Conservation (phyloP, 2,888 invertebrate genomes). For the Thecophora atra region DNA sequence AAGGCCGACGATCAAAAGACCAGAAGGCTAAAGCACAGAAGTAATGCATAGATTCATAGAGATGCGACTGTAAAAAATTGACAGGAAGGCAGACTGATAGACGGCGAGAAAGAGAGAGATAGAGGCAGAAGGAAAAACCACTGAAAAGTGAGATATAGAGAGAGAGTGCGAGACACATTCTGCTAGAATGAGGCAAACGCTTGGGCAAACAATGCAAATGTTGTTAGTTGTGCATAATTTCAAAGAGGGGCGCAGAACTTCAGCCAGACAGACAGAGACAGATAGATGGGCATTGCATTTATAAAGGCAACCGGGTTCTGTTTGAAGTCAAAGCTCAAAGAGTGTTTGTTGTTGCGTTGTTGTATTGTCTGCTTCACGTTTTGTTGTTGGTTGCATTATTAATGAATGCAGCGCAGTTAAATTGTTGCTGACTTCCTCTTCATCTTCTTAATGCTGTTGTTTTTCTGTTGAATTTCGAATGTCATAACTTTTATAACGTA, state of each 20-base stretch:
- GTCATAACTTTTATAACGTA: background rate
- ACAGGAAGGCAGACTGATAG: slow-evolving; percentile 6
- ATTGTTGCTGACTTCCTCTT: no score
- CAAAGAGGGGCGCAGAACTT: no score
- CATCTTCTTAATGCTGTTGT: background rate
- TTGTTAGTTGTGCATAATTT: slow-evolving; percentile 24
- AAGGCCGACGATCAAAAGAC: no score
- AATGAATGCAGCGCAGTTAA: no score
- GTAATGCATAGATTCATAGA: no score
- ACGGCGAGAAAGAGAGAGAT: background rate
- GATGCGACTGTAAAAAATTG: background rate
- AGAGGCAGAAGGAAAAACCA: background rate
- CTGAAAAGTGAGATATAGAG: background rate
- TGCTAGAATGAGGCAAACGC: background rate
- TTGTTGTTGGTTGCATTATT: background rate
- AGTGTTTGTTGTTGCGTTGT: background rate
- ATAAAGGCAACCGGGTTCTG: background rate
- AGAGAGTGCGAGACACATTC: slow-evolving; percentile 12
- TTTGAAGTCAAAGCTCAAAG: background rate
- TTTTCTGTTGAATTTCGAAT: background rate
- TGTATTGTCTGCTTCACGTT: background rate
- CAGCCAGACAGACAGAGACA: background rate
- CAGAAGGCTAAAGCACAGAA: background rate
- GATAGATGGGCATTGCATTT: background rate
- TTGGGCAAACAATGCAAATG: slow-evolving; percentile 27